These are phyloP conservation scores for Bilobella aurantiaca DNA, from an alignment of 1,140 invertebrate species.

Conservation along the genomic window DNA sequence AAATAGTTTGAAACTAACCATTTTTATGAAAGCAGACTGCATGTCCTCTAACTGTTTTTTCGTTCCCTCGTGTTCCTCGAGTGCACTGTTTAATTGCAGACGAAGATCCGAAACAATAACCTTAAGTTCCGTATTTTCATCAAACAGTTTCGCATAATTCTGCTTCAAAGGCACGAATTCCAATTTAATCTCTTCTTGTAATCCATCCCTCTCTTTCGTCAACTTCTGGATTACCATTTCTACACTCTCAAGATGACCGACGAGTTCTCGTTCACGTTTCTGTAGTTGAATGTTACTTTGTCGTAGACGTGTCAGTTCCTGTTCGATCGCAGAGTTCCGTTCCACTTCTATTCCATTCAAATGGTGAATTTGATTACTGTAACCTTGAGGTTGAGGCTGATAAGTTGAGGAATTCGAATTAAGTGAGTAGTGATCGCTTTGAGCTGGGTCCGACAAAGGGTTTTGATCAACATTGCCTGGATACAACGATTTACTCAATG, in stretches of 20 bases:
- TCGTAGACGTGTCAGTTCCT: neutral
- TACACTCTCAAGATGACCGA: neutral
- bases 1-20: slow-evolving; percentile 4
- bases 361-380: neutral
- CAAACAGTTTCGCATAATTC: neutral
- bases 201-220: neutral
- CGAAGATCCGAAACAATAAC: neutral
- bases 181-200: neutral
- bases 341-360: neutral
- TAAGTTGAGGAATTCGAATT: neutral
- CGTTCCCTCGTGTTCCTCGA: neutral
- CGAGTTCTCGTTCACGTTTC: slow-evolving; percentile 1
- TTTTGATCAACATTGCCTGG: neutral
- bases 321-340: neutral
- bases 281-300: neutral
- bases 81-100: neutral
- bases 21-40: neutral
- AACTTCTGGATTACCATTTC: neutral
- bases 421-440: neutral
- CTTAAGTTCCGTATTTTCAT: slow-evolving; percentile 4
- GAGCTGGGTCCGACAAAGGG: neutral
- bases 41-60: neutral
- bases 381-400: neutral
- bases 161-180: neutral
- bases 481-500: neutral